These are phyloP conservation scores for Crypturellus tataupa DNA, from an alignment of 2,797 vertebrate genomes.

Conservation along the genomic window DNA sequence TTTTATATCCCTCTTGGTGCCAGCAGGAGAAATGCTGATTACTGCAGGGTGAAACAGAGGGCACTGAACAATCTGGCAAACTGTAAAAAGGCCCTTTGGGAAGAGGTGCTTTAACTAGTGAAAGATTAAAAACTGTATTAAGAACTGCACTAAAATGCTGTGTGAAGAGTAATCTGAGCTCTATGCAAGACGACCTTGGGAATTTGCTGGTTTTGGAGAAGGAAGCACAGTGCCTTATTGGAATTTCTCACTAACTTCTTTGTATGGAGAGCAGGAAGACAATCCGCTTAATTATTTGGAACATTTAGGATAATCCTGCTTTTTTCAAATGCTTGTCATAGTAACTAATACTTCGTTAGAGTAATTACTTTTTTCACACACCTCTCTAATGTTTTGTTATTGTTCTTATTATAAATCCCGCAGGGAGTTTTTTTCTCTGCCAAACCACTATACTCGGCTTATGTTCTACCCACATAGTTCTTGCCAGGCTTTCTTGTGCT, in stretches of 20 bases:
- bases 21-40: constrained; percentile 21
- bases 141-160: background rate
- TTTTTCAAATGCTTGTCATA: constrained; percentile 13
- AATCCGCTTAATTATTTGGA: constrained; percentile 42
- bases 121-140: background rate
- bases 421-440: constrained; percentile 16
- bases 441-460: constrained; percentile 12
- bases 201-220: constrained; percentile 18
- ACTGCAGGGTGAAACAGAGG: constrained; percentile 12
- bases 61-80: constrained; percentile 4
- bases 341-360: constrained; percentile 14
- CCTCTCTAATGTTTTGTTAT: background rate
- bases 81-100: background rate
- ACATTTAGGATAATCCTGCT: background rate
- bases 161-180: constrained; percentile 13
- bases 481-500: background rate
- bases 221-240: background rate
- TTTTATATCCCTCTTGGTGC: background rate
- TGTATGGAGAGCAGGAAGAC: background rate
- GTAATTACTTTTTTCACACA: constrained; percentile 6
- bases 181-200: constrained; percentile 30
- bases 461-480: background rate
- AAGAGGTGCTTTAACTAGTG: constrained; percentile 1
- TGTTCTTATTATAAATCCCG: constrained; percentile 8
- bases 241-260: background rate